These are phyloP conservation scores for Psittacula cyanocephala DNA, from an alignment of 2,113 vertebrate genomes.

Conservation along the genomic window DNA sequence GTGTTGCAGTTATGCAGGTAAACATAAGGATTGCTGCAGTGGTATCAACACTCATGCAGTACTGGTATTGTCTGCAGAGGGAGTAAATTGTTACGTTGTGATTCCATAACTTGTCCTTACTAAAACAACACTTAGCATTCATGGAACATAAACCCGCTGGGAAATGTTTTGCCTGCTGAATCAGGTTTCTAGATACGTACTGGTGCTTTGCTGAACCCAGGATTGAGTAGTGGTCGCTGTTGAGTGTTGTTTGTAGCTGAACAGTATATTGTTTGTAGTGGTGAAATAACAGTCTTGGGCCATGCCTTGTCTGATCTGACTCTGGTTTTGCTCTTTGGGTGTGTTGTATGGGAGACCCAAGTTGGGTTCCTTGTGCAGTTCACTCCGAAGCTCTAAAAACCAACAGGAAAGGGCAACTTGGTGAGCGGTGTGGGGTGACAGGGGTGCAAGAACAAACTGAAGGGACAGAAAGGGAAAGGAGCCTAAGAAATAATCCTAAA, in stretches of 20 bases:
- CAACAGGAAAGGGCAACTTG: not conserved
- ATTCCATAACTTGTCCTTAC: constrained; percentile 8
- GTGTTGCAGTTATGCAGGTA: not conserved
- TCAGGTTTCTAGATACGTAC: not conserved
- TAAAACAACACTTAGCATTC: not conserved
- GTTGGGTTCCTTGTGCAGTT: not conserved
- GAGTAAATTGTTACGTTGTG: not conserved
- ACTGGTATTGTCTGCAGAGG: not conserved
- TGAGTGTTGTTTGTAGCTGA: not conserved
- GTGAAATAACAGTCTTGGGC: not conserved
- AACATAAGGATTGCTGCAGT: not conserved
- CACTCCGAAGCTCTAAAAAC: not conserved
- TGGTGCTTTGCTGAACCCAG: not conserved
- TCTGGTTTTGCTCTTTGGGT: not conserved
- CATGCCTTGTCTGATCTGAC: not conserved
- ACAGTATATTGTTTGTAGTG: not conserved
- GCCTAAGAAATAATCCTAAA: not conserved
- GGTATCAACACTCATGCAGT: not conserved
- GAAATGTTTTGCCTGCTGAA: not conserved
- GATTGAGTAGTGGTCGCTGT: not conserved
- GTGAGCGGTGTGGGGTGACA: accelerated
- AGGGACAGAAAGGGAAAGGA: not conserved
- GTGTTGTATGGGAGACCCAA: not conserved
- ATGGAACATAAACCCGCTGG: not conserved
- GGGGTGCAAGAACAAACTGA: not conserved